Evolutionary conservation across 2,888 invertebrate species (phyloP), one percentile per base, ranked within the genome.

Genomic region (Athalia cordata): DNA sequence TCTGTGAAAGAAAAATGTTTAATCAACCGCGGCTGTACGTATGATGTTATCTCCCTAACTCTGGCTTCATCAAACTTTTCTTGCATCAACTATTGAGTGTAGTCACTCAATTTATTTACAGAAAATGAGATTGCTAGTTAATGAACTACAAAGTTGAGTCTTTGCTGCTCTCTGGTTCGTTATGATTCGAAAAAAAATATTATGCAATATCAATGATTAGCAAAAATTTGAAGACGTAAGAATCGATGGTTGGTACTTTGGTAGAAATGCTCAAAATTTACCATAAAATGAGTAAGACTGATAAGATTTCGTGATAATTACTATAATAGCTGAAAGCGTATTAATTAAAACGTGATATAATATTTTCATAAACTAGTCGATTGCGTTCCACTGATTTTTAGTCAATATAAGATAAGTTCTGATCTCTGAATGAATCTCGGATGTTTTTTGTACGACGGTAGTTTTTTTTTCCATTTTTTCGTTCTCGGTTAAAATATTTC

Each of bases 281-380:
- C 70, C 15, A 70, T 70, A 67, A 68, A 82, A 80, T 70, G 64
- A 81, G 80, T 79, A 87, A 88, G 87, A 88, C 87, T 88, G 88
- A 87, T 81, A 70, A 83, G 77, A 78, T 83, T 83, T 83, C 81
- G 82, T 86, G 84, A 84, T 84, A 85, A 83, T 82, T 82, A 83
- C 81, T 79, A 76, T 85, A 82, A 81, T 83, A 43, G 11, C 52
- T 78, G 74, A 50, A 80, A 83, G 81, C 76, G 76, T 82, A 80
- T 65, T 55, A 45, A 72, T 13, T 49, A 83, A 81, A 81, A 82
- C 83, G 84, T 86, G 83, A 87, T 86, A 84, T 80, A 80, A 82
- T 87, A 87, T 85, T 87, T 87, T 85, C 82, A 77, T 86, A 88
- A 86, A 78, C 83, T 86, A 85, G 84, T 86, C 82, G 77, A 81